A percentile compares a stretch with the other conserved stretches of the same genome.
Conservation (phyloP, 92 coral and sea anemone genomes). For the Phymanthus crucifer region DNA sequence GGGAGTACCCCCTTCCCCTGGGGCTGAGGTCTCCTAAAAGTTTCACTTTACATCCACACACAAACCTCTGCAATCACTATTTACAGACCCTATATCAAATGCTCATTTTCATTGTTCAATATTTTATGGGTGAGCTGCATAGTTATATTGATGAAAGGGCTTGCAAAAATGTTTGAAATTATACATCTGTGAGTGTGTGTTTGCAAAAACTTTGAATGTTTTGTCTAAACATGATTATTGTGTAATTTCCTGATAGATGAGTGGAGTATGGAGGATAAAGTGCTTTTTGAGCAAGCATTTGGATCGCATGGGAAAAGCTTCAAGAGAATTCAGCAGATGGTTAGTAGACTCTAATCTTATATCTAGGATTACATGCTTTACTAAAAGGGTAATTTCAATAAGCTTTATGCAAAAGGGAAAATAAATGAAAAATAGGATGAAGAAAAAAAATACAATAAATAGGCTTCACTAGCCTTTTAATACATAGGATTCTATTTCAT, state of each 20-base stretch:
- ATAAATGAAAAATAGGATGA: too few species aligned
- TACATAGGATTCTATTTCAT: too few species aligned
- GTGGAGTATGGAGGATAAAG: slow-evolving; percentile 99
- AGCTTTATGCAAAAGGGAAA: neutral
- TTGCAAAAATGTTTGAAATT: neutral
- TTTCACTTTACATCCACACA: too few species aligned
- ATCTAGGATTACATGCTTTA: neutral
- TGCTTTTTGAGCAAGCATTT: slow-evolving; percentile 96
- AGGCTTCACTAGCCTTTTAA: too few species aligned
- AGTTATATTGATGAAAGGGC: too few species aligned
- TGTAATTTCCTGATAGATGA: slow-evolving; percentile 60
- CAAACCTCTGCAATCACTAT: too few species aligned
- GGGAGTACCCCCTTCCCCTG: too few species aligned
- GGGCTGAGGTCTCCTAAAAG: too few species aligned
- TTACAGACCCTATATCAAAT: too few species aligned
- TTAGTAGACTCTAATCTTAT: slow-evolving; percentile 28
- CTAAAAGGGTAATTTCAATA: neutral
- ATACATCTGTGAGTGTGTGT: neutral
- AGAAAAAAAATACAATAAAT: too few species aligned
- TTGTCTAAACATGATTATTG: neutral
- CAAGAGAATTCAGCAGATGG: slow-evolving; percentile 93
- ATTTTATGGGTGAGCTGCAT: too few species aligned
- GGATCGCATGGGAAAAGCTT: slow-evolving; percentile 98
- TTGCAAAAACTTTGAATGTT: neutral
- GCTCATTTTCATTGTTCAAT: too few species aligned